Conservation (phyloP, 2,797 vertebrate genomes). For the Epinephelus awoara region DNA sequence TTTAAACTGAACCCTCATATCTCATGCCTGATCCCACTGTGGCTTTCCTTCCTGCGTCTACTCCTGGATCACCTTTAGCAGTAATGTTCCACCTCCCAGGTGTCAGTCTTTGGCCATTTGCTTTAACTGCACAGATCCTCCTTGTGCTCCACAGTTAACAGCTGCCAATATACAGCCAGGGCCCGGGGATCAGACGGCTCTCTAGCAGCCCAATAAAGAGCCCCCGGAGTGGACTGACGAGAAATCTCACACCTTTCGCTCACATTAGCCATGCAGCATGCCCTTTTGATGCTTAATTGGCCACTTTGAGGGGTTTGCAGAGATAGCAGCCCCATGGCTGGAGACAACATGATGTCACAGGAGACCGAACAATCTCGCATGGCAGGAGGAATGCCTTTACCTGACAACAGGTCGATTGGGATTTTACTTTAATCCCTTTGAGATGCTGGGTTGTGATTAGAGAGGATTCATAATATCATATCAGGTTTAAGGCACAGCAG, state of each 20-base stretch:
- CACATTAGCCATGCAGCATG: constrained; percentile 86
- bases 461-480: not conserved
- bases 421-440: not conserved
- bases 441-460: not conserved
- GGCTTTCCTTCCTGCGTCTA: constrained; percentile 27
- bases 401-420: constrained; percentile 16
- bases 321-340: constrained; percentile 49
- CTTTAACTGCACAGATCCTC: constrained; percentile 79
- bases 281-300: constrained; percentile 89
- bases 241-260: constrained; percentile 89
- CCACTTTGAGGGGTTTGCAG: constrained; percentile 80
- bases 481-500: not conserved
- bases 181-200: constrained; percentile 86
- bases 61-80: constrained; percentile 46
- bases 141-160: constrained; percentile 84
- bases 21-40: constrained; percentile 2
- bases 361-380: constrained; percentile 26
- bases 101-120: constrained; percentile 86
- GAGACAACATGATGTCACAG: constrained; percentile 51
- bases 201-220: constrained; percentile 84
- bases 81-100: constrained; percentile 66
- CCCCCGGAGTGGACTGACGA: constrained; percentile 84
- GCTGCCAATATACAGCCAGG: constrained; percentile 90
- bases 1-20: not conserved
- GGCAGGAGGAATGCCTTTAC: constrained; percentile 27